A percentile compares a stretch with the other conserved stretches of the same genome.
Evolutionary conservation across 2,113 vertebrate genomes (phyloP).

Genomic region (Lepisosteus osseus): DNA sequence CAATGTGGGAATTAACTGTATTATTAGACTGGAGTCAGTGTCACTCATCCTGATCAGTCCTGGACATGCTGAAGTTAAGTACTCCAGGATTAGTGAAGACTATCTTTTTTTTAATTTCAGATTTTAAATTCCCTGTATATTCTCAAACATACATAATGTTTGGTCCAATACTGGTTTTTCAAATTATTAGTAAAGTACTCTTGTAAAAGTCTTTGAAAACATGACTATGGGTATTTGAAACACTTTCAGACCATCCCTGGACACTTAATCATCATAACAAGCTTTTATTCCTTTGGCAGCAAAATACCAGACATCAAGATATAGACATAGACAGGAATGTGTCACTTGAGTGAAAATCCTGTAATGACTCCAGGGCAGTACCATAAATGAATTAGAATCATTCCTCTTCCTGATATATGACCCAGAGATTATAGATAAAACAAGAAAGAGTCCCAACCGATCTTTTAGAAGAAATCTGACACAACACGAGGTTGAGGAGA

Average conservation of each 20-base stretch:
- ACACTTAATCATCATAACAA: constrained; percentile 48
- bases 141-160: too few relatives aligned
- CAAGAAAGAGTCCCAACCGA: constrained; percentile 29
- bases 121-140: too few relatives aligned
- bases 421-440: constrained; percentile 42
- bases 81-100: too few relatives aligned
- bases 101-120: too few relatives aligned
- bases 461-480: constrained; percentile 47
- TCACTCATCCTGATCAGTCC: too few relatives aligned
- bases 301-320: constrained; percentile 37
- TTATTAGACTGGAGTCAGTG: too few relatives aligned
- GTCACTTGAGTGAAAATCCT: constrained; percentile 48
- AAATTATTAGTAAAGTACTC: too few relatives aligned
- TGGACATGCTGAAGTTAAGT: too few relatives aligned
- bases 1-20: too few relatives aligned
- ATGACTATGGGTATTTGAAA: too few relatives aligned
- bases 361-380: constrained; percentile 50
- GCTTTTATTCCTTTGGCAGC: constrained; percentile 55
- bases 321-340: constrained; percentile 37
- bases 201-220: too few relatives aligned
- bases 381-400: constrained; percentile 29
- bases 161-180: too few relatives aligned
- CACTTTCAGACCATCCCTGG: constrained; percentile 27
- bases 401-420: constrained; percentile 60
- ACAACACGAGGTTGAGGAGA: constrained; percentile 26